Conservation (phyloP, 2,797 vertebrate genomes). For the Hapalemur alaotrensis region DNA sequence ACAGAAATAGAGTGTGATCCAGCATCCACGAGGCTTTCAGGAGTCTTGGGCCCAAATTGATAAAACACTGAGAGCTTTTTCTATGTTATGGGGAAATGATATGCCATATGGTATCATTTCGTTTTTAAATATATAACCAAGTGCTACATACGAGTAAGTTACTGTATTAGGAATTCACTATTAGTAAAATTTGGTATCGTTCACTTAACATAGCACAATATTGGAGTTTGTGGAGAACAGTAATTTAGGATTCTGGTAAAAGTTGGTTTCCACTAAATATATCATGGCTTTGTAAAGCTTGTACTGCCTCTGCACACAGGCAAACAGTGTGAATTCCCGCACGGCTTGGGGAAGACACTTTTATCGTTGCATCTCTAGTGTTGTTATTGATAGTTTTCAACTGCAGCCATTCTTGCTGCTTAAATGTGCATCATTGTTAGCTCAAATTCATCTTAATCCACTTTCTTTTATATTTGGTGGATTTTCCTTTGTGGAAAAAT, state of each 20-base stretch:
- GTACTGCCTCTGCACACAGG: background rate
- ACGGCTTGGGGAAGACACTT: background rate
- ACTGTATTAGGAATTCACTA: background rate
- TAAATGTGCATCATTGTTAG: background rate
- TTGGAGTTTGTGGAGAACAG: background rate
- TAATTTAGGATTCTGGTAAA: background rate
- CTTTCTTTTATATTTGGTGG: background rate
- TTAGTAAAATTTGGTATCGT: background rate
- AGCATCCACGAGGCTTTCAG: background rate
- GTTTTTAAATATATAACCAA: background rate
- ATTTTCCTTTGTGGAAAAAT: slow-evolving; percentile 10
- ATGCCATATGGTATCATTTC: background rate
- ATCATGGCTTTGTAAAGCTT: background rate
- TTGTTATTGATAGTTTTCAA: background rate
- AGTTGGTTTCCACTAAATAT: background rate
- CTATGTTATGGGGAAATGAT: background rate
- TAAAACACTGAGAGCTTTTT: background rate
- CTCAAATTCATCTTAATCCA: background rate
- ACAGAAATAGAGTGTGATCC: background rate
- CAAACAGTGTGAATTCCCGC: background rate
- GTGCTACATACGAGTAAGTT: background rate
- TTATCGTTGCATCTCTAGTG: background rate
- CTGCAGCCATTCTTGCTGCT: background rate
- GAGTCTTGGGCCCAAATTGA: background rate
- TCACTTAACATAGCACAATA: background rate